Conservation (phyloP, 2,113 vertebrate species). For the Suncus etruscus region DNA sequence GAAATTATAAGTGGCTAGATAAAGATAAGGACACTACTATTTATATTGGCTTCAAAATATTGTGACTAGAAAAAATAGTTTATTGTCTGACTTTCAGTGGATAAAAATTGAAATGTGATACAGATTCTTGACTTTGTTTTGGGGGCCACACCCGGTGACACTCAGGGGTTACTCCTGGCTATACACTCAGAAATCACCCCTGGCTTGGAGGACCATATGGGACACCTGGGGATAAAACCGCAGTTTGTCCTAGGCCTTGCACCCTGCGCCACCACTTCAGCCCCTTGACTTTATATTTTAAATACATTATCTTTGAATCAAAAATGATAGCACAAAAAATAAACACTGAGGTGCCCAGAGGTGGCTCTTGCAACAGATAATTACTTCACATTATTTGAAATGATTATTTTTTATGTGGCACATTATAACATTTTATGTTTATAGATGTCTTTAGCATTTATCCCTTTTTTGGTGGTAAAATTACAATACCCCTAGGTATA, state of each 20-base stretch:
- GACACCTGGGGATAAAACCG: too few relatives aligned
- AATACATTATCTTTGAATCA: slow-evolving; percentile 52
- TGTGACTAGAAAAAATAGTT: slow-evolving; percentile 55
- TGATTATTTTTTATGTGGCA: not conserved
- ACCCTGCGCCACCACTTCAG: too few relatives aligned
- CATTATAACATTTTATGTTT: slow-evolving; percentile 37
- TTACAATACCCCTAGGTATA: not conserved
- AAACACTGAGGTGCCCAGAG: not conserved
- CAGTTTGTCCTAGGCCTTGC: too few relatives aligned
- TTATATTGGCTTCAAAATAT: slow-evolving; percentile 21
- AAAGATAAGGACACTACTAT: not conserved
- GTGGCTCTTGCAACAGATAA: slow-evolving; percentile 8
- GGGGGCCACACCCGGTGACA: too few relatives aligned
- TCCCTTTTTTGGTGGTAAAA: slow-evolving; percentile 21
- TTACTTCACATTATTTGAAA: slow-evolving; percentile 40
- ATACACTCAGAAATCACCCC: too few relatives aligned
- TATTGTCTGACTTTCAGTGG: slow-evolving; percentile 60
- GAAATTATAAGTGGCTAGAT: slow-evolving; percentile 49
- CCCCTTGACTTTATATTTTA: too few relatives aligned
- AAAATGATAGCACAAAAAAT: not conserved
- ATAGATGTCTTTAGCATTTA: slow-evolving; percentile 37
- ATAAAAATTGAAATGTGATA: not conserved
- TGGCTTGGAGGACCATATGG: too few relatives aligned
- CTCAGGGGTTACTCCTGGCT: too few relatives aligned
- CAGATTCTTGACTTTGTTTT: slow-evolving; percentile 10